Conservation (phyloP, 2,113 vertebrate genomes). For the Aspidoscelis tigris region DNA sequence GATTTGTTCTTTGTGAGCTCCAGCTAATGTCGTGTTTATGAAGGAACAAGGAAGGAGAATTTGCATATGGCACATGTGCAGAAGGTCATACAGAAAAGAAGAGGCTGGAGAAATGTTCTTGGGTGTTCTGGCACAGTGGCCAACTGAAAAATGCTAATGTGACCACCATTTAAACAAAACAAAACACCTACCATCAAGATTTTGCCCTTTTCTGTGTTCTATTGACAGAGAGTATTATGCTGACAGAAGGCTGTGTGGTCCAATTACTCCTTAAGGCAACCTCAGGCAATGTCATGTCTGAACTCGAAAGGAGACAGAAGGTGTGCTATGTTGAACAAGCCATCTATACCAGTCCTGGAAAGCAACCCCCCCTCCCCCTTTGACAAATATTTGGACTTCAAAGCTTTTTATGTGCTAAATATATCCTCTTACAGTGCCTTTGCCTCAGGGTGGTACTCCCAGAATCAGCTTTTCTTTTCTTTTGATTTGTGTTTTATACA, state of each 20-base stretch:
- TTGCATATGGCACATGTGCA: slow-evolving; percentile 41
- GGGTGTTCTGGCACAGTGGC: slow-evolving; percentile 17
- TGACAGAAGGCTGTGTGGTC: slow-evolving; percentile 68
- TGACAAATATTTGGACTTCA: slow-evolving; percentile 58
- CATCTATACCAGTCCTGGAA: slow-evolving; percentile 35
- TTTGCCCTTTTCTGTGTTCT: slow-evolving; percentile 20
- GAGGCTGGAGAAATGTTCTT: not conserved
- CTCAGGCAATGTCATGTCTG: slow-evolving; percentile 54
- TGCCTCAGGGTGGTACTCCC: slow-evolving; percentile 38
- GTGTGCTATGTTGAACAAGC: slow-evolving; percentile 42
- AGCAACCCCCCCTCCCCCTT: slow-evolving; percentile 48
- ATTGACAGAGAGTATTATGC: slow-evolving; percentile 53
- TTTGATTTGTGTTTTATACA: not conserved
- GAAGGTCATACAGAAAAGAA: slow-evolving; percentile 56
- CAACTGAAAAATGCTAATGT: slow-evolving; percentile 44
- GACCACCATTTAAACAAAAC: slow-evolving; percentile 28
- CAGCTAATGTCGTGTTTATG: not conserved
- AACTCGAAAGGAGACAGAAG: slow-evolving; percentile 54
- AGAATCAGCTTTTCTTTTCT: not conserved
- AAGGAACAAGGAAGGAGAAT: not conserved
- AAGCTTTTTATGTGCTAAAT: slow-evolving; percentile 53
- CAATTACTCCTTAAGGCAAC: slow-evolving; percentile 32
- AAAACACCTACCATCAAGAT: slow-evolving; percentile 21
- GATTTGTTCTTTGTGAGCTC: not conserved
- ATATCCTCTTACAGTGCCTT: slow-evolving; percentile 39